These are phyloP conservation scores for Nemurella pictetii DNA, from an alignment of 2,888 invertebrate species.

Conservation along the genomic window DNA sequence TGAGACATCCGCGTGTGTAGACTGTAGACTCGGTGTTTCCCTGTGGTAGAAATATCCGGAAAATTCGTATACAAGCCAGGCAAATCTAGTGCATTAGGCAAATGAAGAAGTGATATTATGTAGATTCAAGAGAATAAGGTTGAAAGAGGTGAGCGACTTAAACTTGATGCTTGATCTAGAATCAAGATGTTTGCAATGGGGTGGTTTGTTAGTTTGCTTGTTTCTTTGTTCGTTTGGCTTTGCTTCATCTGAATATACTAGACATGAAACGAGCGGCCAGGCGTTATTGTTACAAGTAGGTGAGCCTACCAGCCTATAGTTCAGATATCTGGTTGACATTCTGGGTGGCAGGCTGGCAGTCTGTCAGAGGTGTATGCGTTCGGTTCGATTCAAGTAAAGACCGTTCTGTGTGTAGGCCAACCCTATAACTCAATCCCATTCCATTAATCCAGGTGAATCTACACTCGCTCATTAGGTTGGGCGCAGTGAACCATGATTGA, in stretches of 20 bases:
- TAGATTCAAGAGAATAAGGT: not conserved
- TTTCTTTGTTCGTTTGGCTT: not conserved
- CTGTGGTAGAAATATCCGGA: not conserved
- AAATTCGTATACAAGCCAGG: not conserved
- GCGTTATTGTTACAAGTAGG: not conserved
- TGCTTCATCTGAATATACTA: not conserved
- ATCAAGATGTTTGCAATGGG: not conserved
- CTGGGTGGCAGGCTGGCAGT: too few species aligned
- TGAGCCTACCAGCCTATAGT: not conserved
- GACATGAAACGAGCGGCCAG: not conserved
- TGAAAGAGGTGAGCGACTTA: not conserved
- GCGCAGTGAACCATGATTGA: conserved; percentile 6
- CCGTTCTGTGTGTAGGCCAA: not conserved
- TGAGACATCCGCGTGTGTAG: not conserved
- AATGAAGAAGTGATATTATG: not conserved
- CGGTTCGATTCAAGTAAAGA: not conserved
- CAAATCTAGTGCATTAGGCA: not conserved
- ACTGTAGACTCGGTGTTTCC: not conserved
- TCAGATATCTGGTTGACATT: not conserved
- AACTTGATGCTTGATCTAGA: not conserved
- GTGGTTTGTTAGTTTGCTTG: not conserved
- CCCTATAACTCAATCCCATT: not conserved
- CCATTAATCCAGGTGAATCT: conserved; percentile 7
- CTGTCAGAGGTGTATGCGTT: too few species aligned
- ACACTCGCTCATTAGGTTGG: not conserved